phyloP scores from a whole-genome alignment of 1,140 invertebrate genomes.

The Aphaenogaster rudis region DNA sequence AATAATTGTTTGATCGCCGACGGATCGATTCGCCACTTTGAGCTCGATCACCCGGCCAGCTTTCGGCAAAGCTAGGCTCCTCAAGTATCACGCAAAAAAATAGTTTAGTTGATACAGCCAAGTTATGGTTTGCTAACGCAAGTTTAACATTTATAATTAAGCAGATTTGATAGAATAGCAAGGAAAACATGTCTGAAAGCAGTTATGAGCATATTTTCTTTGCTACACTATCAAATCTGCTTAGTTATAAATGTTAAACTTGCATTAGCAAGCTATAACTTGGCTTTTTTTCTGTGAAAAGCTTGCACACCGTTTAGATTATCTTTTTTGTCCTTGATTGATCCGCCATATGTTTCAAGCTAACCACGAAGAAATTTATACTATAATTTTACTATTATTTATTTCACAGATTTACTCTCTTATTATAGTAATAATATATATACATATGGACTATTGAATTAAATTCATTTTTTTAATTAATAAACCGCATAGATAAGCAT shows the following conservation, averaged over 20 bases:
- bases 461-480: background rate
- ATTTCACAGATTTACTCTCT: background rate
- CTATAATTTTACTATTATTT: background rate
- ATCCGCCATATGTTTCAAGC: background rate
- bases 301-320: background rate
- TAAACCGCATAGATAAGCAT: background rate
- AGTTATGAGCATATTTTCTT: too few species aligned
- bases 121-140: too few species aligned
- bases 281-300: too few species aligned
- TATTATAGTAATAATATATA: background rate
- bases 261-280: too few species aligned
- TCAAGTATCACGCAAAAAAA: background rate
- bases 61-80: background rate
- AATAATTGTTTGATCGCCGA: conserved; percentile 1
- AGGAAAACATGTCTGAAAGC: too few species aligned
- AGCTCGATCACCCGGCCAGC: background rate
- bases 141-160: too few species aligned
- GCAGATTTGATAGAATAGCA: too few species aligned
- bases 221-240: too few species aligned
- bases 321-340: background rate
- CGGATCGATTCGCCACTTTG: background rate
- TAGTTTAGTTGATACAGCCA: too few species aligned
- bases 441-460: background rate
- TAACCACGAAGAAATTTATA: background rate
- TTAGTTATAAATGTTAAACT: too few species aligned